Evolutionary conservation across 2,888 invertebrate genomes (phyloP).

Genomic region (Nematopogon swammerdamellus): DNA sequence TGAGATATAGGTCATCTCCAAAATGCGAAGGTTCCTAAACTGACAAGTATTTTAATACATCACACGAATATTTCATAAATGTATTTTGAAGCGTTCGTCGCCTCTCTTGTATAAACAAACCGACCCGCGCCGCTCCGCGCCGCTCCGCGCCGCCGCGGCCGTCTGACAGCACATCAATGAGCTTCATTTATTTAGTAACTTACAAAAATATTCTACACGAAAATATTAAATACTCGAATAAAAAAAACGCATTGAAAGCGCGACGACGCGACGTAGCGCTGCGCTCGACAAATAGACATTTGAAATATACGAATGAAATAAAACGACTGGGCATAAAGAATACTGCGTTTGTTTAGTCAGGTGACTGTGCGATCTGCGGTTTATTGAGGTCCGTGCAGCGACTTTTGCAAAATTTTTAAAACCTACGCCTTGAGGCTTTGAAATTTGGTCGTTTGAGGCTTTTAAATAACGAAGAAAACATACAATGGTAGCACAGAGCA

Average conservation of each 20-base stretch:
- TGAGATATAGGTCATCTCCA: too few species aligned
- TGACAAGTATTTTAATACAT: too few species aligned
- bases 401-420: too few species aligned
- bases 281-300: conserved; percentile 6
- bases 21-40: too few species aligned
- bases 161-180: conserved; percentile 42
- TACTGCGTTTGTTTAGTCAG: conserved; percentile 23
- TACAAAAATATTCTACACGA: conserved; percentile 32
- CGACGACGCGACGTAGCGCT: too few species aligned
- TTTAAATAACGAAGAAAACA: too few species aligned
- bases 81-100: background rate
- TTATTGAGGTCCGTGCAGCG: background rate
- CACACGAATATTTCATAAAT: background rate
- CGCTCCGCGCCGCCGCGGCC: conserved; percentile 14
- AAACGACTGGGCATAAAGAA: conserved; percentile 3
- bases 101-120: background rate
- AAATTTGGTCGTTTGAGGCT: too few species aligned
- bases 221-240: background rate
- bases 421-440: too few species aligned
- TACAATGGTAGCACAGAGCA: too few species aligned
- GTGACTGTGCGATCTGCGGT: conserved; percentile 13
- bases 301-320: conserved; percentile 10
- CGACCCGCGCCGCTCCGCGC: too few species aligned
- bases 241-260: conserved; percentile 9
- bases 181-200: conserved; percentile 48